Conservation (phyloP, 2,888 invertebrate genomes). For the Apomyelois bistriatella region DNA sequence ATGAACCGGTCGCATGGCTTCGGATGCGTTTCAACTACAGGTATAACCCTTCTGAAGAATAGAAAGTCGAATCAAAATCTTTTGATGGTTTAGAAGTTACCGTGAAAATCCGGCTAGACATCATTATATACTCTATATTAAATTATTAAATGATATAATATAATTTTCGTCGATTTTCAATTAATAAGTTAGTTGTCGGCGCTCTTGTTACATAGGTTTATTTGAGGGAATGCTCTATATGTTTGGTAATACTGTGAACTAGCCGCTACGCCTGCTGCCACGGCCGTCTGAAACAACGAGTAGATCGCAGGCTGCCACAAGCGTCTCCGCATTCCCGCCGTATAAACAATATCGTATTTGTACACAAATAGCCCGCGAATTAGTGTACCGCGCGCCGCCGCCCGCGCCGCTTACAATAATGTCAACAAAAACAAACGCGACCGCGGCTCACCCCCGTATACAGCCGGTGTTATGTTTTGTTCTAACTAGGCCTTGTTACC, state of each 20-base stretch:
- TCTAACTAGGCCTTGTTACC: too few species aligned
- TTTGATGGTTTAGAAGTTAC: too few species aligned
- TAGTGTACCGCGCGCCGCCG: conserved; percentile 23
- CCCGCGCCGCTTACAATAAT: conserved; percentile 14
- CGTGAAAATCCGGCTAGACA: too few species aligned
- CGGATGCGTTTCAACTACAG: too few species aligned
- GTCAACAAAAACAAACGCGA: conserved; percentile 34
- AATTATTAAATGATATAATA: too few species aligned
- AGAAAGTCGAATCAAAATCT: too few species aligned
- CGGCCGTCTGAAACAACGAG: neutral
- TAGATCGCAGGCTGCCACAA: neutral
- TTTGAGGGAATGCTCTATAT: neutral
- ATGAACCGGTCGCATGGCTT: too few species aligned
- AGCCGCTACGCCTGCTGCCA: neutral
- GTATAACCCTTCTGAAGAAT: too few species aligned
- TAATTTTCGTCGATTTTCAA: too few species aligned
- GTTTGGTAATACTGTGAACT: neutral
- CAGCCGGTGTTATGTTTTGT: neutral
- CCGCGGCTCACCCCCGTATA: neutral
- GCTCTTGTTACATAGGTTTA: neutral
- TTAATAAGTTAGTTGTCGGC: too few species aligned
- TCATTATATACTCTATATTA: too few species aligned
- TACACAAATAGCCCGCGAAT: conserved; percentile 33
- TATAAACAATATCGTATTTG: conserved; percentile 25
- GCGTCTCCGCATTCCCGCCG: conserved; percentile 17